A percentile compares a stretch with the other conserved stretches of the same genome.
phyloP scores from a whole-genome alignment of 2,113 vertebrate species.

The Chiloscyllium plagiosum region DNA sequence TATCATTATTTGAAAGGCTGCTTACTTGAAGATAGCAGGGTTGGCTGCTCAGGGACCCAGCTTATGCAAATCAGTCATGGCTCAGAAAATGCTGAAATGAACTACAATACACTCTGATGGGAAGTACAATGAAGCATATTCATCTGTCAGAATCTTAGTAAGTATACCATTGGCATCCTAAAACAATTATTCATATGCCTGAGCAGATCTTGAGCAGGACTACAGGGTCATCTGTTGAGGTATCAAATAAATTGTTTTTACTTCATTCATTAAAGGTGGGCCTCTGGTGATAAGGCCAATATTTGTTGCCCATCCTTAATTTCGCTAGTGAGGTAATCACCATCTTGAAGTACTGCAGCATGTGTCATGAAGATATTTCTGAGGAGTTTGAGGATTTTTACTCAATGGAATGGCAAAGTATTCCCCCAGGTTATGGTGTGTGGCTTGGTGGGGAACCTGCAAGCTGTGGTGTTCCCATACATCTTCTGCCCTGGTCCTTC shows the following conservation, averaged over 20 bases:
- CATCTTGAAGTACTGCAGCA: no score
- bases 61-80: neutral
- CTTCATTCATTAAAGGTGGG: neutral
- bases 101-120: neutral
- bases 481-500: no score
- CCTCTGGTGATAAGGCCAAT: neutral
- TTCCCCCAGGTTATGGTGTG: no score
- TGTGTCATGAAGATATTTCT: no score
- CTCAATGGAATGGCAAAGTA: no score
- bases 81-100: neutral
- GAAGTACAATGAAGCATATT: neutral
- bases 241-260: neutral
- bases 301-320: neutral
- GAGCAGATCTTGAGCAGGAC: neutral
- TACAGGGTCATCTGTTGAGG: neutral
- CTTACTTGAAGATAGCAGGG: no score
- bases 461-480: no score
- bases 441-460: no score
- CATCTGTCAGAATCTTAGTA: neutral
- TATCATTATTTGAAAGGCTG: neutral
- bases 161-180: neutral
- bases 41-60: no score
- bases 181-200: neutral
- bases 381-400: no score
- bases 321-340: neutral